phyloP scores from a whole-genome alignment of 2,797 vertebrate genomes.

The Enteromius thamalakanensis region DNA sequence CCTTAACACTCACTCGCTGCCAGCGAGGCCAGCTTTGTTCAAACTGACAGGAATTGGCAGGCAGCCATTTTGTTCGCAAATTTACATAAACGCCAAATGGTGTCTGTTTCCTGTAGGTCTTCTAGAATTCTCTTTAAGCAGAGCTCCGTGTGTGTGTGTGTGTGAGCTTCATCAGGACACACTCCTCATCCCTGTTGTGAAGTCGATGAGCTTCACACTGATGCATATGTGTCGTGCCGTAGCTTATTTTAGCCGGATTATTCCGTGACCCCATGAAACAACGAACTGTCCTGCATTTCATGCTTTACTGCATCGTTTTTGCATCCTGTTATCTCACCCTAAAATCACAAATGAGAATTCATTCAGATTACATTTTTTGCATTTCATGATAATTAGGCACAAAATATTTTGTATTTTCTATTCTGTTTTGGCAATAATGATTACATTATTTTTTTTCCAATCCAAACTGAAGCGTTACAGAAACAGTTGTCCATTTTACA shows the following conservation, averaged over 20 bases:
- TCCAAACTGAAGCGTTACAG: no score
- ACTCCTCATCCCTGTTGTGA: constrained; percentile 62
- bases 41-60: constrained; percentile 81
- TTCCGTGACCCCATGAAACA: constrained; percentile 70
- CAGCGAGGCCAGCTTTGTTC: constrained; percentile 77
- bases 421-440: background rate
- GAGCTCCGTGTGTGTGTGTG: constrained; percentile 64
- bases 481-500: no score
- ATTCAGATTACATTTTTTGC: background rate
- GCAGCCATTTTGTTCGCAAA: constrained; percentile 82
- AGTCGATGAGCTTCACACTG: constrained; percentile 71
- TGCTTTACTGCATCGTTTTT: background rate
- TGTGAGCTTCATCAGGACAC: constrained; percentile 66
- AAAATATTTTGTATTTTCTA: background rate
- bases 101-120: constrained; percentile 74
- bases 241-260: constrained; percentile 75
- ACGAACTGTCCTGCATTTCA: constrained; percentile 4
- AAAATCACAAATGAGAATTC: background rate
- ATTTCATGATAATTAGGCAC: background rate
- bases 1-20: constrained; percentile 74
- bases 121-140: constrained; percentile 67
- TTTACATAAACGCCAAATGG: constrained; percentile 85
- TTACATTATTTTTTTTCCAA: no score
- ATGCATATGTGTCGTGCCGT: constrained; percentile 72
- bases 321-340: background rate